phyloP scores from a whole-genome alignment of 2,888 invertebrate genomes.

The Nomada fabriciana region DNA sequence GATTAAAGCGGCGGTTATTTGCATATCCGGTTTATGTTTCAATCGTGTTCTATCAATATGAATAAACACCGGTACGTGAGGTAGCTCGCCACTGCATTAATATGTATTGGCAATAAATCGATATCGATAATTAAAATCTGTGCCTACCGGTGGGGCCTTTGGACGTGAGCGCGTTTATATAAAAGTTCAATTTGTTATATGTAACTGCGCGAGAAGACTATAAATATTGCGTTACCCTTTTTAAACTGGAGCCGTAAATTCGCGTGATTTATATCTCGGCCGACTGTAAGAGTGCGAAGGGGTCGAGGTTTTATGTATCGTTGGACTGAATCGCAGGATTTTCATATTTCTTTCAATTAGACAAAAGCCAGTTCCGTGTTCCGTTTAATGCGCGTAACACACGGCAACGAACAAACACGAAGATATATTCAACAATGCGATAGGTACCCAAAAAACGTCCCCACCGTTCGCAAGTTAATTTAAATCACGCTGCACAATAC shows the following conservation, averaged over 20 bases:
- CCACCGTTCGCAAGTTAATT: neutral
- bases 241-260: constrained; percentile 82
- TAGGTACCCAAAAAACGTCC: neutral
- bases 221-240: constrained; percentile 83
- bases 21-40: constrained; percentile 82
- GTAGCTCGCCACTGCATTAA: constrained; percentile 78
- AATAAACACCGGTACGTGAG: constrained; percentile 80
- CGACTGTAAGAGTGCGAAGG: constrained; percentile 64
- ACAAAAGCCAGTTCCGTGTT: constrained; percentile 26
- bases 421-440: neutral
- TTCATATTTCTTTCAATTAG: constrained; percentile 67
- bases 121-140: constrained; percentile 84
- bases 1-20: constrained; percentile 76
- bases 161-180: constrained; percentile 76
- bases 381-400: constrained; percentile 25
- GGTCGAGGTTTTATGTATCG: constrained; percentile 56
- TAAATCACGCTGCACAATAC: neutral
- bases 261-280: constrained; percentile 79
- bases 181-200: constrained; percentile 83
- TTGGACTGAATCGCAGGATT: constrained; percentile 68
- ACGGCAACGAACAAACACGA: neutral
- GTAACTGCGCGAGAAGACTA: constrained; percentile 83
- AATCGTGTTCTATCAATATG: constrained; percentile 81
- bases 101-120: constrained; percentile 84
- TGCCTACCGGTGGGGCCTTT: constrained; percentile 59